Conservation (phyloP, 2,888 invertebrate genomes). For the Drosophila birchii region DNA sequence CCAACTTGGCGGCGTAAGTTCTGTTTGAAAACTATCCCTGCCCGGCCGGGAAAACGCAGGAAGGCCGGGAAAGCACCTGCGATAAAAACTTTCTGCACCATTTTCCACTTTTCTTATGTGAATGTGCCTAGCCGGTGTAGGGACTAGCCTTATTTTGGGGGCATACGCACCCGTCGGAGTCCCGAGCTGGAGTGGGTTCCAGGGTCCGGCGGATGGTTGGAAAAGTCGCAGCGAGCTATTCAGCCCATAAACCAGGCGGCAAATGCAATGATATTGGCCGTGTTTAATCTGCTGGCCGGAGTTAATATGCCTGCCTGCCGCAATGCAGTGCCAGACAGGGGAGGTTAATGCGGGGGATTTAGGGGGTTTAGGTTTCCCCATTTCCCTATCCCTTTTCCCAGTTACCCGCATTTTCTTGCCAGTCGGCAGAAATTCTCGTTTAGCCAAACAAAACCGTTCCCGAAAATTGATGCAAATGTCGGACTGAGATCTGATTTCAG, state of each 20-base stretch:
- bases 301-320: slow-evolving; percentile 53
- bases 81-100: slow-evolving; percentile 78
- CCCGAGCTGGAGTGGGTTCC: slow-evolving; percentile 10
- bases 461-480: slow-evolving; percentile 17
- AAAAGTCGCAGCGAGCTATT: slow-evolving; percentile 44
- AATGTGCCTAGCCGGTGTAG: background rate
- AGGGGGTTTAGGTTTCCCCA: background rate
- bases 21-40: slow-evolving; percentile 54
- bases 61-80: slow-evolving; percentile 67
- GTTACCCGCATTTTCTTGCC: slow-evolving; percentile 21
- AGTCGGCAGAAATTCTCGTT: slow-evolving; percentile 17
- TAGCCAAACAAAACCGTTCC: slow-evolving; percentile 8
- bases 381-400: background rate
- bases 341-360: no score
- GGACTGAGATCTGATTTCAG: slow-evolving; percentile 5
- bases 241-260: slow-evolving; percentile 62
- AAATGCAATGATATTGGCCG: slow-evolving; percentile 60
- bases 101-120: slow-evolving; percentile 64
- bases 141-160: slow-evolving; percentile 23
- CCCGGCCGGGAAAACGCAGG: slow-evolving; percentile 70
- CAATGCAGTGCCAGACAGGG: slow-evolving; percentile 48
- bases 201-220: background rate
- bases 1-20: slow-evolving; percentile 63
- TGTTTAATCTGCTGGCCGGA: slow-evolving; percentile 45
- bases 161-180: slow-evolving; percentile 46